Evolutionary conservation across 2,113 vertebrate genomes (phyloP), one percentile per base, ranked within the genome.

Genomic region (Leptodactylus fuscus): DNA sequence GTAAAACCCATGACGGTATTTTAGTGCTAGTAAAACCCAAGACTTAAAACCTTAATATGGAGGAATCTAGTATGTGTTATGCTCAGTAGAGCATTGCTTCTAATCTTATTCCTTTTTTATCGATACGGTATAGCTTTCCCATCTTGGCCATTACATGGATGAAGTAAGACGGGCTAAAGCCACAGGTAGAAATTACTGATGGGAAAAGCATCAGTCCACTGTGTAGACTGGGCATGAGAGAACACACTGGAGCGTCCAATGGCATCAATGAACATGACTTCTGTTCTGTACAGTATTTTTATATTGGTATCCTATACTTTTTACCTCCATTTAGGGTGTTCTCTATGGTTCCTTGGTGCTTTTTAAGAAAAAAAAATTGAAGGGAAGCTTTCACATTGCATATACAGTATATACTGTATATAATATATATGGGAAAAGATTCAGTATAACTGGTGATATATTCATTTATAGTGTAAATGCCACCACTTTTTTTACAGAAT

Each of bases 251-350:
- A 2, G 41, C 69, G 41, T 71, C 36, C 11, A 41, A 71, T 46
- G 46, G 29, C 67, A 73, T 82, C 32, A 53, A 67, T 27, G n/a
- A n/a, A n/a, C n/a, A 41, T 73, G 15, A 62, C 24, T 27, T 67
- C 60, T 81, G 60, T 81, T 81, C 18, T 82, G 81, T 55, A 73
- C 46, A 73, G 48, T 55, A 71, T 53, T 82, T 82, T 71, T 73
- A 27, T 55, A 82, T 82, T 24, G 12, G 27, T 77, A 53, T 51
- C n/a, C 51, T 16, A 77, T 29, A 32, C 1, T 49, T 49, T 77
- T 51, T 53, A 77, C 34, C 13, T 51, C 8, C 3, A 32, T 27
- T 51, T 27, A 20, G 20, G 5, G 9, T 15, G 3, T n/a, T 1
- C 29, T 38, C 0, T 22, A 22, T 82, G 38, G 67, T 70, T 73